Evolutionary conservation across 2,113 vertebrate species (phyloP), one percentile per base, ranked within the genome.

Genomic region (Anolis sagrei): DNA sequence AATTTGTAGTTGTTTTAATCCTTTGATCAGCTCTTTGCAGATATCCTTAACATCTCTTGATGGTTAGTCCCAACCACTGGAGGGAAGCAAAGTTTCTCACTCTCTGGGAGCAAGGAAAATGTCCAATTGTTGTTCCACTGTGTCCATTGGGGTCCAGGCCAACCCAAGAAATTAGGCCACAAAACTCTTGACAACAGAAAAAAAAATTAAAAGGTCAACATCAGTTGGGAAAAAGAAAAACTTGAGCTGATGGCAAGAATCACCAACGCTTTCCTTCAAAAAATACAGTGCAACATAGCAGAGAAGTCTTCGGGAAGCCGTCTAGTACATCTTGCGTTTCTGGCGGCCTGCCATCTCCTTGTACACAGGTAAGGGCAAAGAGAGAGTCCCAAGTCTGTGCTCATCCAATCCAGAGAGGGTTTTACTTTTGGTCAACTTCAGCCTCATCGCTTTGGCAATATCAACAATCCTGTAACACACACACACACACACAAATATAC

Each of bases 381-480:
- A 91, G 1, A 99, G 94, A 0, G 94, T 94, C 19, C 96, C 98
- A 49, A 97, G 72, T 72, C 85, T 97, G 94, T 98, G 97, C 1
- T 95, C 94, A 2, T 97, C 94, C 2, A 93, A 79, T 4, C 69
- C 92, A 0, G 78, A 92, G 1, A 25, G 84, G 23, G 93, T 90
- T 68, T 88, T 90, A 1, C 70, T 91, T 92, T 95, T 98, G 16
- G 78, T 93, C 64, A 99, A 82, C 85, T 94, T 97, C 94, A 99
- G 93, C 36, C 98, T 94, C 98, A 99, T 97, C 49, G 97, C 97
- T 92, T 93, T 99, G 0, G 98, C 98, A 0, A 99, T 92, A 90
- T 99, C 98, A 75, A 97, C 86, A 72, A 97, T 94, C 93, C 96
- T 97, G 92, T 44, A n/a, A n/a, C n/a, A 70, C 77, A 87, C 77